Conservation (phyloP, 1,140 invertebrate genomes). For the Oreohelix idahoensis region DNA sequence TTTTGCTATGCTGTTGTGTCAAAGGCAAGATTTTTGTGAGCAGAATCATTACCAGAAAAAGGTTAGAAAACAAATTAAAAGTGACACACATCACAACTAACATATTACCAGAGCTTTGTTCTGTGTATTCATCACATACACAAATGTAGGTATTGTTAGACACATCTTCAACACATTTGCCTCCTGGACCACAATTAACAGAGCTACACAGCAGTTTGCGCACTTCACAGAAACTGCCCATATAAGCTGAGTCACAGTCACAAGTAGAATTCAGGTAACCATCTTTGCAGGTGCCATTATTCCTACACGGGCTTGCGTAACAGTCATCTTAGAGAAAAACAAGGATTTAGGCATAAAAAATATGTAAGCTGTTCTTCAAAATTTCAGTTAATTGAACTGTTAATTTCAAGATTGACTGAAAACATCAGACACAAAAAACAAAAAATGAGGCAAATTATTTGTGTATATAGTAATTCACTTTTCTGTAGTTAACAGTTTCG, state of each 20-base stretch:
- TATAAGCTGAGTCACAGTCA: constrained; percentile 23
- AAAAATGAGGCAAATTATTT: no score
- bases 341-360: not conserved
- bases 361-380: no score
- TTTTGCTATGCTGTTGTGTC: no score
- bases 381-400: no score
- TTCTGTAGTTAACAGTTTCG: no score
- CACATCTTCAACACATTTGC: constrained; percentile 22
- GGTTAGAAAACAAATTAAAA: not conserved
- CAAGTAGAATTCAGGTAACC: not conserved
- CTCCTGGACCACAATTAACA: constrained; percentile 13
- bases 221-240: not conserved
- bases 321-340: constrained; percentile 17
- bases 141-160: constrained; percentile 12
- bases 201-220: not conserved
- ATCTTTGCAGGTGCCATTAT: constrained; percentile 11
- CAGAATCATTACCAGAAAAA: no score
- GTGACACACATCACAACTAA: not conserved
- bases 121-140: constrained; percentile 23
- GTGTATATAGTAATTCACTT: no score
- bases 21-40: no score
- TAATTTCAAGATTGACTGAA: no score
- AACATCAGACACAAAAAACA: no score
- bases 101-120: not conserved
- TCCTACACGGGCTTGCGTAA: not conserved